Evolutionary conservation across 2,113 vertebrate species (phyloP).

Genomic region (Syngnathoides biaculeatus): DNA sequence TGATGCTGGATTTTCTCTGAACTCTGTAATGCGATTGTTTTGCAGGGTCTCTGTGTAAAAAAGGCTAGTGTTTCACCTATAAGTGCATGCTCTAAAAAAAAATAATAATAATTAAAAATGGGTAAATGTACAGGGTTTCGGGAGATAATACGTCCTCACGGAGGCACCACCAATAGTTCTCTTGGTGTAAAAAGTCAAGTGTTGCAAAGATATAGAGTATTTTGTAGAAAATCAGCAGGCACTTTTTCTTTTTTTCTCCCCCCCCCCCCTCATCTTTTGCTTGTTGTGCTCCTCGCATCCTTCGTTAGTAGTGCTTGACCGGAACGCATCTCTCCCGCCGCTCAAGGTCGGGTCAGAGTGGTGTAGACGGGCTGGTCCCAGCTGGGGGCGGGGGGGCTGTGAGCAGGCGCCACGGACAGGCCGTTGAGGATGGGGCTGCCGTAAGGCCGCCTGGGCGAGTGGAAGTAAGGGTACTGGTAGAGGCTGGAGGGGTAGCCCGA

Average conservation of each 20-base stretch:
- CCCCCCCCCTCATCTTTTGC: too few relatives aligned
- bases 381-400: constrained; percentile 83
- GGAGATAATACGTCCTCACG: constrained; percentile 71
- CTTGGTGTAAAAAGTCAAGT: constrained; percentile 53
- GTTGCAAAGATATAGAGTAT: constrained; percentile 45
- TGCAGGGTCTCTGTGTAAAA: not conserved
- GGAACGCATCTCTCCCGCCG: constrained; percentile 38
- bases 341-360: constrained; percentile 86
- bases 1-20: not conserved
- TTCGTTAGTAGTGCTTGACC: constrained; percentile 73
- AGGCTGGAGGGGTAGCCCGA: constrained; percentile 86
- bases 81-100: not conserved
- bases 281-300: constrained; percentile 53
- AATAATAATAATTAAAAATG: not conserved
- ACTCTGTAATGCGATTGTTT: not conserved
- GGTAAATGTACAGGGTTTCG: constrained; percentile 41
- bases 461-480: constrained; percentile 95
- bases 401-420: constrained; percentile 84
- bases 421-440: constrained; percentile 87
- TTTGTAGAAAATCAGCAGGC: constrained; percentile 83
- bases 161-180: constrained; percentile 69
- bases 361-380: constrained; percentile 99
- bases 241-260: constrained; percentile 73
- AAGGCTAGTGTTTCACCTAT: not conserved
- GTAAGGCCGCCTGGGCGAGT: constrained; percentile 88